Base-by-base conservation (phyloP, 2,113 vertebrate species). In the Oryzias curvinotus region DNA sequence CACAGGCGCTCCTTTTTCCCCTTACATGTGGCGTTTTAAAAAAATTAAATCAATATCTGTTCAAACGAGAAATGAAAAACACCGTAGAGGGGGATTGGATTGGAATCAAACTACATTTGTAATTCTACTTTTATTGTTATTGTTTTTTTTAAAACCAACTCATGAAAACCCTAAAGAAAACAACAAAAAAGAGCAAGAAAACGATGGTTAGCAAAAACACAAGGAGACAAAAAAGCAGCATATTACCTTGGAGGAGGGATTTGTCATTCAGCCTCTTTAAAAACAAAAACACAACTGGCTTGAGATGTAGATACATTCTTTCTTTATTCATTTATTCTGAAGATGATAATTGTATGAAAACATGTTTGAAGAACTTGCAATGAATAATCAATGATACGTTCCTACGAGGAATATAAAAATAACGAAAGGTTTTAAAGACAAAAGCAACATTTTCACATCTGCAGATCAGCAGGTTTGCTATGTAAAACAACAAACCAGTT, bases 391-490 rank as follows among this genome's bases (percentile, higher is more conserved):
- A 45, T 57, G 50, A 72, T 71, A 52, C 15, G 52, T 19, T 77
- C 68, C 73, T 81, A 56, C 65, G 80, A 78, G 70, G 52, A 62
- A 62, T 26, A 43, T 58, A 28, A 47, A 78, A 85, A 84, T 74
- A 84, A 68, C 46, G 16, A 14, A 41, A 16, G 21, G 62, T 75
- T 36, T 71, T 73, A 55, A 78, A 73, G 48, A 67, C 51, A 74
- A 80, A 75, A 71, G 65, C 43, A 68, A 62, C 48, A 13, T 3
- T 0, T 14, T 49, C 16, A 54, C 49, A 68, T 52, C 36, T 72
- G 75, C 80, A 83, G 15, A 68, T 65, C 28, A 60, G 79, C 79
- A 84, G 14, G 62, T 84, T 78, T 84, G 19, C 10, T 23, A 23
- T 65, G 43, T 53, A 25, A 71, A 67, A 44, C 36, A 68, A 71